Conservation (phyloP, 2,888 invertebrate genomes). For the Chesias legatella region DNA sequence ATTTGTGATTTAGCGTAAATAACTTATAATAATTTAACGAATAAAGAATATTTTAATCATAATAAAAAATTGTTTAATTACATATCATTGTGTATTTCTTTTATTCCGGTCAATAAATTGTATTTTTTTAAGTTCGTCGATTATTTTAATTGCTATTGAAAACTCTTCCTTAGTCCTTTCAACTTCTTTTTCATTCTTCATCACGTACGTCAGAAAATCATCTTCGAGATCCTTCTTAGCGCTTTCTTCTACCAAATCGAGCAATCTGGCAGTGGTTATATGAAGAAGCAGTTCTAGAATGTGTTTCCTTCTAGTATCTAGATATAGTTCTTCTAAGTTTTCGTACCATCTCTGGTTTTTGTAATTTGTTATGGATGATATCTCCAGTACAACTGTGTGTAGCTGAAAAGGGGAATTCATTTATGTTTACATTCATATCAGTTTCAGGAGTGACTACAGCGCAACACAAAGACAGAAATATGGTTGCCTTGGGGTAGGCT, state of each 20-base stretch:
- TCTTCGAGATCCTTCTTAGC: constrained; percentile 37
- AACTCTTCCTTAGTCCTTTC: constrained; percentile 40
- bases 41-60: neutral
- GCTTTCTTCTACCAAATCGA: constrained; percentile 47
- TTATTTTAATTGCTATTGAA: constrained; percentile 40
- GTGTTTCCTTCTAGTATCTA: constrained; percentile 34
- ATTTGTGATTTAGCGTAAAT: constrained; percentile 18
- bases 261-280: constrained; percentile 39
- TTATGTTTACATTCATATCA: too few relatives aligned
- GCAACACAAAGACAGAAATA: too few relatives aligned
- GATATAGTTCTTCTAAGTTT: constrained; percentile 48
- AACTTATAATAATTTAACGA: too few relatives aligned
- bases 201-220: constrained; percentile 36
- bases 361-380: constrained; percentile 47
- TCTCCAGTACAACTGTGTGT: constrained; percentile 51
- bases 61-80: neutral
- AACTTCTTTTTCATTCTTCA: constrained; percentile 35
- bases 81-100: neutral
- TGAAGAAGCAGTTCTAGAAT: constrained; percentile 49
- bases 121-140: constrained; percentile 31
- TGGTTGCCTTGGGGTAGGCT: too few relatives aligned
- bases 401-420: constrained; percentile 44
- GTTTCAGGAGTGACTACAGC: too few relatives aligned
- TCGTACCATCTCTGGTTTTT: constrained; percentile 49
- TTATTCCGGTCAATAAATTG: neutral